A percentile compares a stretch with the other conserved stretches of the same genome.
phyloP scores from a whole-genome alignment of 2,113 vertebrate species.

The Anser cygnoides region DNA sequence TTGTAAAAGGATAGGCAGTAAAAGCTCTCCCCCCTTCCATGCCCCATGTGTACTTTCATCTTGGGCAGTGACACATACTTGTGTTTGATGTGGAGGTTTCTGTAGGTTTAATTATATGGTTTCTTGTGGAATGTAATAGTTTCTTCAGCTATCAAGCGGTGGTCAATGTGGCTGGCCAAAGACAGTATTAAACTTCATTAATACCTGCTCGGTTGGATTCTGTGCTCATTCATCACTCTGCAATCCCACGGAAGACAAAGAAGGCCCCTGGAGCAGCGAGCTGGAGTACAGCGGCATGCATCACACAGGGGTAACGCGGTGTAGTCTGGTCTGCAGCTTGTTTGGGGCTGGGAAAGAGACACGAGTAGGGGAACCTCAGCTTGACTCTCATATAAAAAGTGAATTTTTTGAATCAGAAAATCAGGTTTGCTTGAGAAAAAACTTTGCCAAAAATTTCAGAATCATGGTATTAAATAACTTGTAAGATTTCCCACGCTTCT shows the following conservation, averaged over 20 bases:
- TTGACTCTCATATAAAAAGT: neutral
- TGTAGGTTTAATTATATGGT: slow-evolving; percentile 62
- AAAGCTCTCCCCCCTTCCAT: slow-evolving; percentile 26
- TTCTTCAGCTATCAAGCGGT: slow-evolving; percentile 51
- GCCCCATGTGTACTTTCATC: slow-evolving; percentile 43
- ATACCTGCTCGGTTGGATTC: slow-evolving; percentile 13
- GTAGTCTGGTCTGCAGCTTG: neutral
- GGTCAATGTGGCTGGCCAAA: slow-evolving; percentile 44
- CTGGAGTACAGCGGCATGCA: neutral
- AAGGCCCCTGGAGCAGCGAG: fast-evolving
- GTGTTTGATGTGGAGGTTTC: slow-evolving; percentile 54
- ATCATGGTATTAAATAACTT: neutral
- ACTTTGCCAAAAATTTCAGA: neutral
- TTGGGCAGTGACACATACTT: slow-evolving; percentile 42
- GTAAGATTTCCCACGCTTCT: neutral
- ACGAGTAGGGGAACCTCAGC: neutral
- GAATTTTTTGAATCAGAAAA: neutral
- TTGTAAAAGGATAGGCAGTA: slow-evolving; percentile 48
- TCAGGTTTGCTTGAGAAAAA: fast-evolving
- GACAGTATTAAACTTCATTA: slow-evolving; percentile 41
- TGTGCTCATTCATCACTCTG: slow-evolving; percentile 43
- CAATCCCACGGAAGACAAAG: neutral
- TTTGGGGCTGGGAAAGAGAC: neutral
- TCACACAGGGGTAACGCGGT: fast-evolving
- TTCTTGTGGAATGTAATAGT: slow-evolving; percentile 43